Evolutionary conservation across 2,113 vertebrate species (phyloP).

Genomic region (Salvator merianae): DNA sequence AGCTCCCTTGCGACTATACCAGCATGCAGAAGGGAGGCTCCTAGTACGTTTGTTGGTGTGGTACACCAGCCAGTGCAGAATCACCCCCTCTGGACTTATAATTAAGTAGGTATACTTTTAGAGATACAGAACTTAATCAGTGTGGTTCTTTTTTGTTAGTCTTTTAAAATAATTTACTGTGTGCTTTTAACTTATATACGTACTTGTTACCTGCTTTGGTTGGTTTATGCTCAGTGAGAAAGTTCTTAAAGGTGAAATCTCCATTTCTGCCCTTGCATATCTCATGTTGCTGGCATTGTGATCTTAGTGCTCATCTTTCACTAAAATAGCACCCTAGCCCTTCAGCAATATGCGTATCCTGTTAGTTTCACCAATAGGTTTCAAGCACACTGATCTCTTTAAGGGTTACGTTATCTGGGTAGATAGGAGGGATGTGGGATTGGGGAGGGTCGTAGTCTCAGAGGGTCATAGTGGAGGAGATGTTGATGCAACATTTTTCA

Average conservation of each 20-base stretch:
- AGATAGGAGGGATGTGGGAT: too few relatives aligned
- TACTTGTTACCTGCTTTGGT: background rate
- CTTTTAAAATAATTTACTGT: background rate
- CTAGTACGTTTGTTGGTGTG: too few relatives aligned
- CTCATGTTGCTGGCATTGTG: background rate
- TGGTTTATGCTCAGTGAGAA: background rate
- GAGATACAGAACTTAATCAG: background rate
- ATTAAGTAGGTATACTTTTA: too few relatives aligned
- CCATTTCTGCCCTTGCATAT: background rate
- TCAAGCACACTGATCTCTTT: background rate
- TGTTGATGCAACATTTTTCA: too few relatives aligned
- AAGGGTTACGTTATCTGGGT: slow-evolving; percentile 1
- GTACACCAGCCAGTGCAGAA: too few relatives aligned
- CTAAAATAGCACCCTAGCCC: background rate
- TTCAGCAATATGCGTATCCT: background rate
- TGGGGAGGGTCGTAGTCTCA: too few relatives aligned
- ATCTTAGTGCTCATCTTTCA: background rate
- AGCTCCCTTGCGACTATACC: too few relatives aligned
- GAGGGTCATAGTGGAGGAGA: too few relatives aligned
- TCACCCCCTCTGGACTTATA: background rate
- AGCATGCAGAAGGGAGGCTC: background rate
- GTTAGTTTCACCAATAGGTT: slow-evolving; percentile 17
- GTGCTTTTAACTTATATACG: background rate
- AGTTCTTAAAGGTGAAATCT: background rate
- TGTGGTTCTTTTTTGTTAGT: background rate